Conservation (phyloP, 2,888 invertebrate genomes). For the Rhamphomyia laevipes region DNA sequence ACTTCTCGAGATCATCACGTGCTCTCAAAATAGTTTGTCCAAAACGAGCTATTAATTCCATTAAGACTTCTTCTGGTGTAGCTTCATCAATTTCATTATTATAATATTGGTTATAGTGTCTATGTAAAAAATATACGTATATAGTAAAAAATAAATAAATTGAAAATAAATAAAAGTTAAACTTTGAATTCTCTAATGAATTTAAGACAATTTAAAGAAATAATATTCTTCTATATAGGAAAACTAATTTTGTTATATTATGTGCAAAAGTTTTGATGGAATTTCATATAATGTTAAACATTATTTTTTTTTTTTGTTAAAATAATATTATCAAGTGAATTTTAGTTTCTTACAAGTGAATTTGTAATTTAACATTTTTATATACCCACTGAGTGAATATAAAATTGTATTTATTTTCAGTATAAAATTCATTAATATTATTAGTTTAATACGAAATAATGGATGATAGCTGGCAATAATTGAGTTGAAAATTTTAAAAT, state of each 20-base stretch:
- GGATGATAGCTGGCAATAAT: background rate
- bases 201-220: no score
- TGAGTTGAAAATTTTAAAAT: background rate
- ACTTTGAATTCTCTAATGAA: background rate
- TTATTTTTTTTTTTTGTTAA: background rate
- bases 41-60: constrained; percentile 64
- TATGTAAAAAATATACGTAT: constrained; percentile 11
- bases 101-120: constrained; percentile 37
- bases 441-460: no score
- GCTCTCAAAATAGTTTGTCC: constrained; percentile 64
- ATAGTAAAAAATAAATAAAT: background rate
- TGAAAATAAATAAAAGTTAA: background rate
- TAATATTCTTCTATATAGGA: no score
- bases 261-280: background rate
- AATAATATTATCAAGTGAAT: background rate
- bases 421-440: no score
- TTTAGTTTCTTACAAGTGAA: background rate
- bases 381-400: no score
- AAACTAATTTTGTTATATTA: no score
- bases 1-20: constrained; percentile 71
- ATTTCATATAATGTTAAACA: background rate
- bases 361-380: no score
- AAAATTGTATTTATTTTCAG: no score
- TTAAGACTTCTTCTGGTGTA: constrained; percentile 59
- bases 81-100: constrained; percentile 55